Percentiles rank a stretch among this genome's conserved stretches.
Evolutionary conservation across 92 coral and sea anemone species (phyloP).

Genomic region (Siderastrea radians): DNA sequence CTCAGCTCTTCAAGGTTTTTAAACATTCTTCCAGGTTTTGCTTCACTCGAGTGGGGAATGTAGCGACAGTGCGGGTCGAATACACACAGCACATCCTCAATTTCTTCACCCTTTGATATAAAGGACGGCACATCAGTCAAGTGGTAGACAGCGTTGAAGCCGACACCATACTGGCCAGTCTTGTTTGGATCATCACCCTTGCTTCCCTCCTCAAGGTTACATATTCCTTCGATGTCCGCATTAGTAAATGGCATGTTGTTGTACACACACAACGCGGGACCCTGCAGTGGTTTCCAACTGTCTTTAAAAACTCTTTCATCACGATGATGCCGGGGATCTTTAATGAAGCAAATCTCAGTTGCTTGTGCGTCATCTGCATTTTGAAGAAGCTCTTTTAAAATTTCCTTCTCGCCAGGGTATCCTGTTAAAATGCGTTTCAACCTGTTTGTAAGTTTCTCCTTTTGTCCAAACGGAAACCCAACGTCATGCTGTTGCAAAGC

Average conservation of each 20-base stretch:
- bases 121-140: slow-evolving; percentile 89
- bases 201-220: slow-evolving; percentile 89
- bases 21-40: slow-evolving; percentile 75
- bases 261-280: slow-evolving; percentile 93
- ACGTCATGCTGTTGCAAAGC: slow-evolving; percentile 49
- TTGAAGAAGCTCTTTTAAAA: slow-evolving; percentile 93
- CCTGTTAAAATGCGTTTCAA: slow-evolving; percentile 79
- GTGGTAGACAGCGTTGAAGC: slow-evolving; percentile 93
- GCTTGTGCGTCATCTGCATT: slow-evolving; percentile 95
- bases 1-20: slow-evolving; percentile 51
- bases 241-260: slow-evolving; percentile 85
- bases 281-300: slow-evolving; percentile 87
- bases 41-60: slow-evolving; percentile 66
- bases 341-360: slow-evolving; percentile 84
- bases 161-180: slow-evolving; percentile 95
- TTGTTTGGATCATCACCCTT: slow-evolving; percentile 89
- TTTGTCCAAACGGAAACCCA: slow-evolving; percentile 86
- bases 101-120: slow-evolving; percentile 71
- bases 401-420: slow-evolving; percentile 81
- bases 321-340: slow-evolving; percentile 84
- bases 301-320: slow-evolving; percentile 81
- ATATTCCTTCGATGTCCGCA: slow-evolving; percentile 80
- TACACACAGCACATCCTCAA: slow-evolving; percentile 79
- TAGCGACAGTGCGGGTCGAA: slow-evolving; percentile 87
- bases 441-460: slow-evolving; percentile 85